Conservation (phyloP, 2,888 invertebrate species). For the Pilophorus perplexus region DNA sequence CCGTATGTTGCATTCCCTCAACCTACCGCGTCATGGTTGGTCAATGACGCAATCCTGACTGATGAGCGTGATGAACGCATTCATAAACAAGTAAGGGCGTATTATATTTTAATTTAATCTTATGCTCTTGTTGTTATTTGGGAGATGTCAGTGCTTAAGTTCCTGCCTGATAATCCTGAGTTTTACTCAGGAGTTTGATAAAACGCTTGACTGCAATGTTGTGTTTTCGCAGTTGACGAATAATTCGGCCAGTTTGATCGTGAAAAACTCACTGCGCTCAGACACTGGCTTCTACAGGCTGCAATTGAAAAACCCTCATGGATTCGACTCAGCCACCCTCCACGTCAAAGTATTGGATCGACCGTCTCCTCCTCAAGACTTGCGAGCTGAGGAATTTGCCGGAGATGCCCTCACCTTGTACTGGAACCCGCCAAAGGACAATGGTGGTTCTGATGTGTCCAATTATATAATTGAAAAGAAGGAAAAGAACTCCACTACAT, state of each 20-base stretch:
- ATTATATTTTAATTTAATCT: too few relatives aligned
- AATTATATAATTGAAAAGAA: conserved; percentile 96
- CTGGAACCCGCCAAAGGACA: conserved; percentile 96
- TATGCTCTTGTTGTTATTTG: not conserved
- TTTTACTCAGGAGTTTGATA: too few relatives aligned
- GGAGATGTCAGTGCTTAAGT: not conserved
- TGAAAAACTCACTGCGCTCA: conserved; percentile 84
- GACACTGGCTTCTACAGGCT: conserved; percentile 91
- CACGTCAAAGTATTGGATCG: conserved; percentile 93
- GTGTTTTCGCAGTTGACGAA: conserved; percentile 65
- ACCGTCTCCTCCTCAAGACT: conserved; percentile 85
- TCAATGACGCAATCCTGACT: conserved; percentile 77
- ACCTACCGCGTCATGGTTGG: conserved; percentile 91
- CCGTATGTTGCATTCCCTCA: conserved; percentile 95
- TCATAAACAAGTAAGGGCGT: conserved; percentile 67
- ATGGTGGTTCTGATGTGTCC: conserved; percentile 90
- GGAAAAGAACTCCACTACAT: conserved; percentile 75
- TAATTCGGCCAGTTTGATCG: conserved; percentile 86
- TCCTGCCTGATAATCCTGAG: too few relatives aligned
- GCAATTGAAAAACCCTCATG: conserved; percentile 89
- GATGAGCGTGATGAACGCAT: conserved; percentile 78
- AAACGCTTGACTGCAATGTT: not conserved
- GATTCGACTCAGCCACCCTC: conserved; percentile 90
- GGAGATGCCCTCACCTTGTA: conserved; percentile 92
- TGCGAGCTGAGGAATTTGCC: conserved; percentile 90